Base-by-base conservation (phyloP, 2,888 invertebrate species). In the Euspilapteryx auroguttella region DNA sequence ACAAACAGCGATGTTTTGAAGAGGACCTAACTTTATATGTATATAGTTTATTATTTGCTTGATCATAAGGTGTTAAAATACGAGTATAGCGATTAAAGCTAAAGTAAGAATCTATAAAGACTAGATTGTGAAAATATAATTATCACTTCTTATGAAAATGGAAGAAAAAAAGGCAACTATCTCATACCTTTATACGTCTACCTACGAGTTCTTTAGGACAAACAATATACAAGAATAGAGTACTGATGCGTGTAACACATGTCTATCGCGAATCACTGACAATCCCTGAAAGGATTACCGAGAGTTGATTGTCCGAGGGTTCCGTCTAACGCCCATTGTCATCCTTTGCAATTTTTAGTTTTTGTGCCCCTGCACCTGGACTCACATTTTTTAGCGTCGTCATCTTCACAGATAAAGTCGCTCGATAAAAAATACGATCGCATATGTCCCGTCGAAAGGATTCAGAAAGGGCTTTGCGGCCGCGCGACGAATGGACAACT, bases 221-320 rank as follows among this genome's bases (percentile, higher is more conserved):
- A 24, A 24, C 5, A 12, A 3, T 24, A 24, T 7, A 4, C 20
- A 17, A 12, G 21, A 29, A 25, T 25, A 40, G 47, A 38, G 33
- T 43, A 46, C 50, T 39, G 34, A 57, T 53, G 57, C 48, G 56
- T 54, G 54, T 56, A 57, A 61, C 62, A 62, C 55, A 65, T 61
- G 64, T 59, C 55, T 56, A 44, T 39, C 32, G 37, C 44, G 42
- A 48, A 50, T 49, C 44, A 39, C 35, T 37, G 29, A 35, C 42
- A 44, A 41, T 42, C 34, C 43, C 44, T 29, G 38, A 57, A 55
- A 59, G 59, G 58, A 61, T 59, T 61, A 57, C 37, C 43, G 27
- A 39, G 30, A 28, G 28, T 37, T 37, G 38, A 42, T 50, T 47
- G 45, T 53, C 44, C 47, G 40, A 35, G 37, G 34, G 40, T 38